Percentiles rank a stretch among this genome's conserved stretches.
phyloP scores from a whole-genome alignment of 2,888 invertebrate species.

The Rhimphoctona megacephalus region DNA sequence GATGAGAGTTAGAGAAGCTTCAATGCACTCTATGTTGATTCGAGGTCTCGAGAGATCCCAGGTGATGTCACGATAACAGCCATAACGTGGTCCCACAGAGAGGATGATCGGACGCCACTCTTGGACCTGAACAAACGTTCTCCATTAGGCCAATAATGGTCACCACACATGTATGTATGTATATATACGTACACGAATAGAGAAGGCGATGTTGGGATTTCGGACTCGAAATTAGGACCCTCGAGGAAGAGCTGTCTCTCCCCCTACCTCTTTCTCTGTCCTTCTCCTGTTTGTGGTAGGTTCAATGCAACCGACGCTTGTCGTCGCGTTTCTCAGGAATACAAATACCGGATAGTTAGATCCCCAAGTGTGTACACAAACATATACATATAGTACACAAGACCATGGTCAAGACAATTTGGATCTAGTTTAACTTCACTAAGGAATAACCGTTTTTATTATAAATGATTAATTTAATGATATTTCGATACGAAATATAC shows the following conservation, averaged over 20 bases:
- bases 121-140: slow-evolving; percentile 70
- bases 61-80: slow-evolving; percentile 69
- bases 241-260: slow-evolving; percentile 41
- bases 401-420: slow-evolving; percentile 4
- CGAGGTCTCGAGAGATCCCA: slow-evolving; percentile 49
- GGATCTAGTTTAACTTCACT: background rate
- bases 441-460: background rate
- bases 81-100: slow-evolving; percentile 59
- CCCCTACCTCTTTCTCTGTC: slow-evolving; percentile 18
- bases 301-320: slow-evolving; percentile 43
- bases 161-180: slow-evolving; percentile 20
- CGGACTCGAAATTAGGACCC: slow-evolving; percentile 70
- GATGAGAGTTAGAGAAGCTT: slow-evolving; percentile 41
- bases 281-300: slow-evolving; percentile 10
- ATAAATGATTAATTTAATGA: background rate
- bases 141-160: slow-evolving; percentile 77
- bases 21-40: slow-evolving; percentile 39
- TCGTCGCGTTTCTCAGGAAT: slow-evolving; percentile 36
- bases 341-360: slow-evolving; percentile 52
- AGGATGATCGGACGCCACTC: slow-evolving; percentile 66
- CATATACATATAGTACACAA: background rate
- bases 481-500: background rate
- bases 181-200: background rate
- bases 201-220: slow-evolving; percentile 68
- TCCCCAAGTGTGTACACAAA: slow-evolving; percentile 1